phyloP scores from a whole-genome alignment of 2,113 vertebrate genomes.

The Epinephelus moara region DNA sequence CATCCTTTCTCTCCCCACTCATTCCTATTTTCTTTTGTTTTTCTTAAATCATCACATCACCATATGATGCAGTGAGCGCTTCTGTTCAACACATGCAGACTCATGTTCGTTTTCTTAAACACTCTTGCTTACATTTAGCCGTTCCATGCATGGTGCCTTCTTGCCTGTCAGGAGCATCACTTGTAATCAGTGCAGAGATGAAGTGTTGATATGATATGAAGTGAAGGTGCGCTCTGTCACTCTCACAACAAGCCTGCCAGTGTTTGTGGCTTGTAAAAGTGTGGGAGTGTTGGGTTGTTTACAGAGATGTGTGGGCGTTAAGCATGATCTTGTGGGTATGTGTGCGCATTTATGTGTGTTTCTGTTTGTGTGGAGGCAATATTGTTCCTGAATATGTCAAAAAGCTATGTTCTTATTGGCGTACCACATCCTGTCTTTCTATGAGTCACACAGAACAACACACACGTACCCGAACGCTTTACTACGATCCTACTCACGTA shows the following conservation, averaged over 20 bases:
- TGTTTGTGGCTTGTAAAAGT: conserved; percentile 67
- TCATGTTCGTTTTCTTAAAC: conserved; percentile 23
- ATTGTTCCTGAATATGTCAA: conserved; percentile 67
- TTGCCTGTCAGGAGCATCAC: conserved; percentile 49
- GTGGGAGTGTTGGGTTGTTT: conserved; percentile 76
- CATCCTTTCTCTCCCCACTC: conserved; percentile 34
- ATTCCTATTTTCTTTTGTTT: conserved; percentile 42
- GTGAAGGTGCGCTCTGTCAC: conserved; percentile 66
- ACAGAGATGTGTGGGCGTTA: conserved; percentile 70
- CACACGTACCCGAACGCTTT: conserved; percentile 34
- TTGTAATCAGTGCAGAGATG: conserved; percentile 55
- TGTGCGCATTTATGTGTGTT: conserved; percentile 63
- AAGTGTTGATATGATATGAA: conserved; percentile 65
- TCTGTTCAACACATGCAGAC: not conserved
- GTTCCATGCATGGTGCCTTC: not conserved
- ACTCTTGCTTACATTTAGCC: conserved; percentile 8
- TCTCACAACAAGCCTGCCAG: conserved; percentile 51
- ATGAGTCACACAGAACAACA: conserved; percentile 70
- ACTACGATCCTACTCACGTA: conserved; percentile 17
- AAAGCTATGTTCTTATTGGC: conserved; percentile 57
- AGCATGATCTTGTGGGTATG: conserved; percentile 68
- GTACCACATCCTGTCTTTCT: conserved; percentile 75
- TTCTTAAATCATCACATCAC: conserved; percentile 40
- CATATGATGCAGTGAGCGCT: conserved; percentile 8
- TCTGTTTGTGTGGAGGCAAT: conserved; percentile 67